Base-by-base conservation (phyloP, 2,797 vertebrate genomes). In the Dicrostonyx torquatus region DNA sequence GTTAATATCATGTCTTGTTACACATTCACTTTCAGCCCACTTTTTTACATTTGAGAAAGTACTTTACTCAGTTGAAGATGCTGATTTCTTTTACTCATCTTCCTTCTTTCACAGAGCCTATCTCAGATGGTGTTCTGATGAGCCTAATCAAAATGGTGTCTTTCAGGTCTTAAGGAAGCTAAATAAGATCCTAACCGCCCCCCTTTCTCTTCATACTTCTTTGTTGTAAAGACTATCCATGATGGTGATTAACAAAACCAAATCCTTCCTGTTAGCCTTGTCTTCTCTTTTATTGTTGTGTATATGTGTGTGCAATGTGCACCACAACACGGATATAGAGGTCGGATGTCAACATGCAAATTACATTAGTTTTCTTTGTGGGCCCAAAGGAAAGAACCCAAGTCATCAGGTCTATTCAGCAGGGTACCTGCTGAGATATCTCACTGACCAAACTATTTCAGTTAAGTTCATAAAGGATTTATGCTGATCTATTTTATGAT, bases 1-100 rank as follows among this genome's bases (percentile, higher is more conserved):
- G 6, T 20, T 14, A 34, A 13, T 45, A 29, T 3, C 6, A 13
- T 20, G 12, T 22, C 37, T 14, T 43, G 37, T 43, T 58, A 17
- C 18, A 20, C 17, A 4, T 70, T 37, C 3, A 1, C 6, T 9
- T 70, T 70, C 17, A 18, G 34, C 34, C 0, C 0, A 15, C 66
- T 37, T 70, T 20, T 20, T 4, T 8, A 70, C n/a, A 70, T 70
- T 17, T 37, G 18, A n/a, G 66, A 20, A 14, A 70, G 34, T 7
- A 70, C 66, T 70, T n/a, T 18, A 70, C 7, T 18, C 17, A 20
- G 17, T 20, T 20, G n/a, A 37, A 18, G 7, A 17, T 70, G n/a
- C 34, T 70, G 66, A 70, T 70, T 68, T n/a, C 66, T 68, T 68
- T 68, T 68, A 17, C 66, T 26, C 18, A 68, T n/a, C 34, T 68